These are phyloP conservation scores for Melanerpes formicivorus DNA, from an alignment of 2,113 vertebrate genomes.

Conservation along the genomic window DNA sequence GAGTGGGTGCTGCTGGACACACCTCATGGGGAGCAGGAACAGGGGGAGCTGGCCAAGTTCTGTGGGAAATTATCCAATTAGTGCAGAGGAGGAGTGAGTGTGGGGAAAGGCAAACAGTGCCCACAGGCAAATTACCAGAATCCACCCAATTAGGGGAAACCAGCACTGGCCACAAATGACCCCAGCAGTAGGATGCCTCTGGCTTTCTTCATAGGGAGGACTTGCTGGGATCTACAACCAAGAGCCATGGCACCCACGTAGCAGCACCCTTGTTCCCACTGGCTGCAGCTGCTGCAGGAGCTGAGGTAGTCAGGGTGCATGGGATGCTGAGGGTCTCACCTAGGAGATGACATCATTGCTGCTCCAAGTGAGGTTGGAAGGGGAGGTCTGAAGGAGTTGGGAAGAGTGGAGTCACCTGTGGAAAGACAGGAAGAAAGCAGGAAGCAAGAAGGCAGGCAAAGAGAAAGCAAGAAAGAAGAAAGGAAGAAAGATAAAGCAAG, in stretches of 20 bases:
- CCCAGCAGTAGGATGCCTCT: background rate
- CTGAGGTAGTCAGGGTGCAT: too few species aligned
- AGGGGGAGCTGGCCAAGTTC: background rate
- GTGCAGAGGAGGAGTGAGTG: background rate
- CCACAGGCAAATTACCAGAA: background rate
- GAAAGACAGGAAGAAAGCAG: too few species aligned
- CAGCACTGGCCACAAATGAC: background rate
- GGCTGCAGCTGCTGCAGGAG: too few species aligned
- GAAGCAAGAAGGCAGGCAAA: too few species aligned
- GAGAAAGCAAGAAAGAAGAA: too few species aligned
- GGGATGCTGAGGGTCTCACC: too few species aligned
- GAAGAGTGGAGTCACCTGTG: background rate
- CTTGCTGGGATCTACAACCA: background rate
- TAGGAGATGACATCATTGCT: too few species aligned
- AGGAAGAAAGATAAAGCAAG: too few species aligned
- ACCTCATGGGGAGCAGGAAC: accelerated
- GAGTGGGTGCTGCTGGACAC: background rate
- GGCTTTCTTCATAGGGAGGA: background rate
- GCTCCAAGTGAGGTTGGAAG: accelerated
- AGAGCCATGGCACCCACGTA: background rate
- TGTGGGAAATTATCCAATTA: slow-evolving; percentile 53
- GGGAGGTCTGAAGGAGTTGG: background rate
- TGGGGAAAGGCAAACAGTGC: background rate
- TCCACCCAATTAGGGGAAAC: background rate
- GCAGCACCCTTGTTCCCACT: too few species aligned